phyloP scores from a whole-genome alignment of 1,140 invertebrate species.

The Temnothorax longispinosus region DNA sequence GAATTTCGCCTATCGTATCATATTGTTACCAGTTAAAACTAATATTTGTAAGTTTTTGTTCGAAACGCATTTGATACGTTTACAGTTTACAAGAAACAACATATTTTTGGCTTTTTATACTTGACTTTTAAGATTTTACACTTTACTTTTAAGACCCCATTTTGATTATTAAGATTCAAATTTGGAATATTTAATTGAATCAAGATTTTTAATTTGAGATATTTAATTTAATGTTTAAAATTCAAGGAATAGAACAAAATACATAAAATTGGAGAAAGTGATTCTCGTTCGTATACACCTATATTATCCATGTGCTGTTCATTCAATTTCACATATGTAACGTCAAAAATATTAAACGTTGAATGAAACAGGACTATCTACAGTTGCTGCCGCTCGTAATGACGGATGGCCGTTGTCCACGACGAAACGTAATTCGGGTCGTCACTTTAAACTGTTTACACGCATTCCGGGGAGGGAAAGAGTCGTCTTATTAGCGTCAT shows the following conservation, averaged over 20 bases:
- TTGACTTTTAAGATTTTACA: not conserved
- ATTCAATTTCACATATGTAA: not conserved
- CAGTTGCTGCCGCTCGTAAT: not conserved
- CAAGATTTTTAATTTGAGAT: not conserved
- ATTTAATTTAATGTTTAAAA: not conserved
- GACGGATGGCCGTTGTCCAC: not conserved
- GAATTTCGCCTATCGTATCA: not conserved
- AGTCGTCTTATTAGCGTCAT: constrained; percentile 49
- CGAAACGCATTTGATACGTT: not conserved
- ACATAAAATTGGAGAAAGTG: not conserved
- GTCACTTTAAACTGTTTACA: constrained; percentile 45
- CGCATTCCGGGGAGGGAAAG: constrained; percentile 35
- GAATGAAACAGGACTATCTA: not conserved
- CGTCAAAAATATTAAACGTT: too few species aligned
- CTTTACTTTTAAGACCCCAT: too few species aligned
- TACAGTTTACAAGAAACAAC: not conserved
- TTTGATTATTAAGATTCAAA: not conserved
- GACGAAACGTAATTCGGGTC: constrained; percentile 42
- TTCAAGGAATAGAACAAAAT: not conserved
- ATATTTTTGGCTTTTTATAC: not conserved
- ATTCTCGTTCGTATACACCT: not conserved
- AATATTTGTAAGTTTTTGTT: not conserved
- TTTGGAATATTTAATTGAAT: not conserved
- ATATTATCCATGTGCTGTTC: not conserved
- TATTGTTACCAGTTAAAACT: not conserved